Percentiles rank a stretch among this genome's conserved stretches.
Conservation (phyloP, 2,888 invertebrate genomes). For the Notocelia uddmanniana region DNA sequence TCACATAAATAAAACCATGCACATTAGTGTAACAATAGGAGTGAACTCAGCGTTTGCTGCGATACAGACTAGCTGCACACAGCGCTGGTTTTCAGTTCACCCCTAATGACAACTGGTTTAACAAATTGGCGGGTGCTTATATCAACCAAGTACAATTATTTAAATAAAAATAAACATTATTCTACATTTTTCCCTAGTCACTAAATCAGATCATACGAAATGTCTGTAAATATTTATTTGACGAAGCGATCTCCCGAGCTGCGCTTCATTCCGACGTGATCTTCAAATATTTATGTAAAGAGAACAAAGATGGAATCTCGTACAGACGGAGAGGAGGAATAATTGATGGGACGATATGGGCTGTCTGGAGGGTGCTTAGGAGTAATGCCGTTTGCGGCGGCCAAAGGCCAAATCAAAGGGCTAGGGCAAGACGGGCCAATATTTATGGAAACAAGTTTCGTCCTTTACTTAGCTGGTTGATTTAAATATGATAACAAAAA, state of each 20-base stretch:
- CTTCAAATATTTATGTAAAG: not conserved
- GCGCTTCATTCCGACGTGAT: not conserved
- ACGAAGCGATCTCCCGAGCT: no score
- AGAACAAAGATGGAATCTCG: not conserved
- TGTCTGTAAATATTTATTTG: not conserved
- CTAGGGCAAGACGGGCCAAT: not conserved
- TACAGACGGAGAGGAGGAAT: not conserved
- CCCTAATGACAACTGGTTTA: no score
- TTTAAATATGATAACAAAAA: not conserved
- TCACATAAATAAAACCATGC: no score
- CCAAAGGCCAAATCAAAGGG: conserved; percentile 10
- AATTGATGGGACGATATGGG: conserved; percentile 20
- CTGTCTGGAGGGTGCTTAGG: conserved; percentile 10
- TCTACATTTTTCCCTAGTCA: no score
- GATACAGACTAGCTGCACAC: no score
- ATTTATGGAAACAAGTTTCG: conserved; percentile 9
- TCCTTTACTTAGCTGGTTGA: not conserved
- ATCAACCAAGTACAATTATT: no score
- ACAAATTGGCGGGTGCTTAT: no score
- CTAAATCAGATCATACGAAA: not conserved
- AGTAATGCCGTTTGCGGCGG: conserved; percentile 3
- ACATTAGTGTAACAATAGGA: no score
- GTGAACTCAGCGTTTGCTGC: no score
- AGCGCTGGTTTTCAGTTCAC: no score
- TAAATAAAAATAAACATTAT: no score